Evolutionary conservation across 2,797 vertebrate species (phyloP), one percentile per base, ranked within the genome.

Genomic region (Hozukius guyotensis): DNA sequence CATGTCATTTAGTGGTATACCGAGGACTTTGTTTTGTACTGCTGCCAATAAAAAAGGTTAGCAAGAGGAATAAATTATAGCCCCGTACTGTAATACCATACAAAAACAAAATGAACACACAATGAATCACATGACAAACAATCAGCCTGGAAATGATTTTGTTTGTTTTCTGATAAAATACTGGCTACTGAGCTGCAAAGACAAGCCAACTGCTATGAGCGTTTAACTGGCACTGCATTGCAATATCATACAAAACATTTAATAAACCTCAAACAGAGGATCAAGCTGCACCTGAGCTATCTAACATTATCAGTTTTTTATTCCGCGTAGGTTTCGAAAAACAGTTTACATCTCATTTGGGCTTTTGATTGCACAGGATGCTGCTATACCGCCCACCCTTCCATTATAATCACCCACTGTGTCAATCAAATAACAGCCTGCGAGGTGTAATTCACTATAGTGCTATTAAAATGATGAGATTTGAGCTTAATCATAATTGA

Each of bases 381-480:
- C 27, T 7, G 49, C 69, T 4, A 42, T 42, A 1, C 22, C 16
- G 12, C 61, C 66, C 77, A 78, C 32, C 20, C 25, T 34, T 82
- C 60, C 60, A 68, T 88, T 84, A 70, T 67, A 86, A 84, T 90
- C 77, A 80, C 78, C 75, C 55, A 5, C 73, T 13, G 59, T 20
- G 65, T 78, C 56, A 66, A 49, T 85, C 77, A 78, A 78, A 82
- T 16, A 7, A 16, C 55, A 4, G 67, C 34, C 68, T 3, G 68
- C 20, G 63, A 65, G 63, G 74, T 82, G 79, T 80, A 72, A 84
- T 88, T 83, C 73, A 62, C 62, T 68, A 25, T 36, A 78, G 78
- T 87, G 85, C 80, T 57, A 55, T 92, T 74, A 88, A 72, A 79
- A 46, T 74, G 77, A 88, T 89, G 83, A 88, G 57, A 86, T 87